Conservation (phyloP, 53 echinoderm and acorn worm genomes). For the Mesocentrotus franciscanus region DNA sequence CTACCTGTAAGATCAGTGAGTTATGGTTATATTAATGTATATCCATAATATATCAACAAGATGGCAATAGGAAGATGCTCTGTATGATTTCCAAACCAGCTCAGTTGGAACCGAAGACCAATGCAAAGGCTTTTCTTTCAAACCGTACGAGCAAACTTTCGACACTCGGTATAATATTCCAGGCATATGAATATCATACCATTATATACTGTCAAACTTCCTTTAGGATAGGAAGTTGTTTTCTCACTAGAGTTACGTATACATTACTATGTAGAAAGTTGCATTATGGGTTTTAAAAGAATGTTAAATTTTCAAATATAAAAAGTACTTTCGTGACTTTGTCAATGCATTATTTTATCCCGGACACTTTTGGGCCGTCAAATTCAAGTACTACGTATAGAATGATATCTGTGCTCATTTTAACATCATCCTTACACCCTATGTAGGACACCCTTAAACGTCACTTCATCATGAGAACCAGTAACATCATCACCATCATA, state of each 20-base stretch:
- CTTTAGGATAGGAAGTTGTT: too few species aligned
- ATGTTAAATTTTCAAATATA: too few species aligned
- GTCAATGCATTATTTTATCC: too few species aligned
- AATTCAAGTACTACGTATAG: too few species aligned
- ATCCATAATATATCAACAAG: neutral
- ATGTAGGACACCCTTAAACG: neutral
- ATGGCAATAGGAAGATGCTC: neutral
- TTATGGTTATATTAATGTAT: neutral
- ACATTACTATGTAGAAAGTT: too few species aligned
- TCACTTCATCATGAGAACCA: neutral
- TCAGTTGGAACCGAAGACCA: constrained; percentile 46
- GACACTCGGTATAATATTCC: neutral
- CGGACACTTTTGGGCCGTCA: too few species aligned
- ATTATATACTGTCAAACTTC: too few species aligned
- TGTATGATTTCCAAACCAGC: neutral
- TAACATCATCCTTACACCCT: too few species aligned
- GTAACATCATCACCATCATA: neutral
- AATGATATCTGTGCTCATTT: too few species aligned
- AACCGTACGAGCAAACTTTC: neutral
- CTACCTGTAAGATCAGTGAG: neutral
- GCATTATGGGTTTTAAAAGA: too few species aligned
- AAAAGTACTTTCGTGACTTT: too few species aligned
- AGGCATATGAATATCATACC: neutral
- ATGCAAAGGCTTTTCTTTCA: constrained; percentile 31
- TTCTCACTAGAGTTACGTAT: too few species aligned